Base-by-base conservation (phyloP, 2,888 invertebrate species). In the Pyrgus malvae region DNA sequence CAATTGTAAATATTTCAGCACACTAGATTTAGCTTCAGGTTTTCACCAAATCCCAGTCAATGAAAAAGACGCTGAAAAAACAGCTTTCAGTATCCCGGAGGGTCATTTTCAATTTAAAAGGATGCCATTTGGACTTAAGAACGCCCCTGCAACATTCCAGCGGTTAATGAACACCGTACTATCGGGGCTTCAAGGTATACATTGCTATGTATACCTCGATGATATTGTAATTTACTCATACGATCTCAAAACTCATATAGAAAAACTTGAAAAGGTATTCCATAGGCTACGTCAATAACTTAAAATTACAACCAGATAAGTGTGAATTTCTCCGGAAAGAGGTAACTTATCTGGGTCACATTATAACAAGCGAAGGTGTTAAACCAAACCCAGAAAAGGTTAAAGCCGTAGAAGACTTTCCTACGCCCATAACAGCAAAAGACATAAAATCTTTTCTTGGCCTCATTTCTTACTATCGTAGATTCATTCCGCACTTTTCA, bases 401-500 rank as follows among this genome's bases (percentile, higher is more conserved):
- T 1, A 44, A 61, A 51, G 53, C 58, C 0, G 58, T 65, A 0
- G 7, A 5, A 12, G 12, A 60, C 8, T 65, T 57, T 31, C 61
- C 63, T 5, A 11, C 31, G 1, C 60, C 61, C 16, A 44, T 53
- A 46, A 44, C 11, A 8, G 58, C 59, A 1, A 63, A 59, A 23
- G 60, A 61, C 9, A 53, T 65, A 0, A 63, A 65, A 56, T 57
- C 57, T 1, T 49, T 80, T 46, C 49, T 79, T 4, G 78, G 78
- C 1, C 46, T 81, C n/a, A 56, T 66, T 0, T 72, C 74, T 0
- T 80, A 78, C 49, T 79, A 80, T 38, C 31, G 78, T 4, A 62
- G 71, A 31, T 82, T 79, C 48, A 78, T 83, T 1, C 46, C 56
- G 16, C 50, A 72, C n/a, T 79, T 74, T 46, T 58, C 71, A 1